Base-by-base conservation (phyloP, 2,113 vertebrate species). In the Nothocercus nigrocapillus region DNA sequence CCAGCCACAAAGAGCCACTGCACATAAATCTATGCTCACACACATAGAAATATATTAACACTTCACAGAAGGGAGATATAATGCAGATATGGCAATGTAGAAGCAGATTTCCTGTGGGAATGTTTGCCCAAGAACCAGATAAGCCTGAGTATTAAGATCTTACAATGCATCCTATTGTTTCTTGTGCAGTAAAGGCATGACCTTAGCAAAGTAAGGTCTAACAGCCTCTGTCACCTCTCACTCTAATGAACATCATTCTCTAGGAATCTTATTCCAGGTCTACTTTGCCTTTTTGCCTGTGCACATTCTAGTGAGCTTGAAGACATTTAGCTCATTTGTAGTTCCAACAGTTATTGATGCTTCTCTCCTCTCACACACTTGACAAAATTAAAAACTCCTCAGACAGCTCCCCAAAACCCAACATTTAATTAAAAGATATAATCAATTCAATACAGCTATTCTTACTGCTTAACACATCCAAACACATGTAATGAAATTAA, bases 371-470 rank as follows among this genome's bases (percentile, higher is more conserved):
- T 73, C 54, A 84, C 34, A 86, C 61, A 61, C 53, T 92, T 79
- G 12, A 72, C 34, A 93, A 90, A 91, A 85, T 83, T 81, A 83
- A 96, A 95, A 93, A 19, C 42, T 44, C 17, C 22, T 81, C 72
- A 68, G 61, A 78, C 2, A 68, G 25, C 4, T 85, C 70, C 25
- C 9, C 0, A 38, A 84, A 88, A 14, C 27, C 15, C 11, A 66
- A 53, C 11, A 75, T 56, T 82, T 84, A 86, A 88, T 96, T 93
- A 79, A 42, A 86, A 93, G 3, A 49, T 14, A 13, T 40, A 94
- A 82, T 84, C 62, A 66, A 24, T 84, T 86, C 47, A 81, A 13
- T 62, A 24, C 11, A 81, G 24, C 4, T 38, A 53, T 73, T 92
- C 87, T 91, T 68, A 66, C 20, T 38, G 16, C 36, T 88, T 86